Conservation (phyloP, 2,888 invertebrate species). For the Apodemia zela region DNA sequence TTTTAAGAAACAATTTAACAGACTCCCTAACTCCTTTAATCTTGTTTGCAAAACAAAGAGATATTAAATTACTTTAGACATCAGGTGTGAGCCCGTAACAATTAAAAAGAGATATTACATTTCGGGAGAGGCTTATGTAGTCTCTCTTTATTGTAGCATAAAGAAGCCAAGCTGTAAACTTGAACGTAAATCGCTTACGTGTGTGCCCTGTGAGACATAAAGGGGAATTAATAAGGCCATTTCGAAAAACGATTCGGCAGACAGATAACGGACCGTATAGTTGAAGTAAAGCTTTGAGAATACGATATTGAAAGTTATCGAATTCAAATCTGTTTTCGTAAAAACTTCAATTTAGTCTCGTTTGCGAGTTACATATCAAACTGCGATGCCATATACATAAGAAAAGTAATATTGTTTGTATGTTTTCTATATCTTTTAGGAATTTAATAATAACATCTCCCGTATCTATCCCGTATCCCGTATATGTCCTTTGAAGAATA, state of each 20-base stretch:
- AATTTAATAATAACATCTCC: too few species aligned
- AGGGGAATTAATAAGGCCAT: conserved; percentile 77
- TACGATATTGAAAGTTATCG: conserved; percentile 73
- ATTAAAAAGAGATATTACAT: conserved; percentile 64
- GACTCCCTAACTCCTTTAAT: not conserved
- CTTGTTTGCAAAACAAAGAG: conserved; percentile 1
- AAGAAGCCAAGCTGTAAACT: conserved; percentile 71
- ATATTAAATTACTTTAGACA: conserved; percentile 14
- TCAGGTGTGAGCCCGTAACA: conserved; percentile 59
- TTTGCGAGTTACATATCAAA: not conserved
- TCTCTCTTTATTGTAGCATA: conserved; percentile 70
- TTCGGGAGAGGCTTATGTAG: conserved; percentile 44
- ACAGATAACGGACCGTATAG: conserved; percentile 51
- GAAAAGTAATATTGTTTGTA: not conserved
- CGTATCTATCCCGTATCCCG: too few species aligned
- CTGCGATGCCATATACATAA: not conserved
- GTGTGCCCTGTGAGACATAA: conserved; percentile 63
- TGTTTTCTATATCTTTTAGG: not conserved
- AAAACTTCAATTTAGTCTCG: conserved; percentile 32
- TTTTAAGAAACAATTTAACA: not conserved
- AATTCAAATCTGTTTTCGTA: conserved; percentile 49
- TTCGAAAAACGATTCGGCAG: conserved; percentile 62
- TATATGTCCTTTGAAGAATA: too few species aligned
- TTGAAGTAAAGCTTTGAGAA: conserved; percentile 50
- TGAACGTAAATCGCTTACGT: conserved; percentile 63